Percentiles rank a stretch among this genome's conserved stretches.
Evolutionary conservation across 2,888 invertebrate genomes (phyloP).

Genomic region (Arenicola marina): DNA sequence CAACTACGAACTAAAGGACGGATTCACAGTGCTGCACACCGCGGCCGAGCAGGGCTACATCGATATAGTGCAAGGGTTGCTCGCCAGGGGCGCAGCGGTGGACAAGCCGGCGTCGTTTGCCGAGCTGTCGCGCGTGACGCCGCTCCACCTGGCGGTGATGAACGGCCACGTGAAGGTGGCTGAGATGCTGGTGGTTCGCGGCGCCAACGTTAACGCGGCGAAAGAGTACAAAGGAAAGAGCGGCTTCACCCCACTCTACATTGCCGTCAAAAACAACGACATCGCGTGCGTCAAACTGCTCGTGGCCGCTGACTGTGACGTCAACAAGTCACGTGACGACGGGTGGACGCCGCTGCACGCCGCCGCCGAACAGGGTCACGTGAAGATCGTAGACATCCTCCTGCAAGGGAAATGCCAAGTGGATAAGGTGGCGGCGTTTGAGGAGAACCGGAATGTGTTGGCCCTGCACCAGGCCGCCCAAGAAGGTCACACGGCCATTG

Average conservation of each 20-base stretch:
- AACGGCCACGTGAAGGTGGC: slow-evolving; percentile 22
- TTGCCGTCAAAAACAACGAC: slow-evolving; percentile 39
- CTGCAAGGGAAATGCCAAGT: slow-evolving; percentile 14
- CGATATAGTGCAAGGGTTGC: slow-evolving; percentile 19
- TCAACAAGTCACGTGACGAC: slow-evolving; percentile 34
- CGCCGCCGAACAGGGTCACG: slow-evolving; percentile 32
- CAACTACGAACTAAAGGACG: slow-evolving; percentile 28
- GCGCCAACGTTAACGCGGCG: slow-evolving; percentile 23
- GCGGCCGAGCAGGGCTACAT: slow-evolving; percentile 30
- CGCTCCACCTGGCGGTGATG: slow-evolving; percentile 32
- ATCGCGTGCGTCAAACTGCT: slow-evolving; percentile 37
- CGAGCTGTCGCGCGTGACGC: slow-evolving; percentile 27
- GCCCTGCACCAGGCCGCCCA: slow-evolving; percentile 34
- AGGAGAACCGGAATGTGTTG: slow-evolving; percentile 26
- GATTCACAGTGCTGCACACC: slow-evolving; percentile 33
- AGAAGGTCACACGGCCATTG: slow-evolving; percentile 28
- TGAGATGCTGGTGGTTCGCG: slow-evolving; percentile 9
- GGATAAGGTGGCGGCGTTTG: slow-evolving; percentile 21
- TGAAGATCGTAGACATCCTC: slow-evolving; percentile 22
- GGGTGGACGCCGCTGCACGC: slow-evolving; percentile 41
- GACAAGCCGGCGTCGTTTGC: slow-evolving; percentile 28
- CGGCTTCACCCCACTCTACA: slow-evolving; percentile 40
- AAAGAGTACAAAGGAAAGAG: slow-evolving; percentile 18
- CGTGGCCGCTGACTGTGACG: slow-evolving; percentile 38
- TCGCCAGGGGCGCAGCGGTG: slow-evolving; percentile 14